Evolutionary conservation across 30 jellyfish, hydroid and myxozoan genomes (phyloP), one percentile per base, ranked within the genome.

Genomic region (Hydractinia echinata): DNA sequence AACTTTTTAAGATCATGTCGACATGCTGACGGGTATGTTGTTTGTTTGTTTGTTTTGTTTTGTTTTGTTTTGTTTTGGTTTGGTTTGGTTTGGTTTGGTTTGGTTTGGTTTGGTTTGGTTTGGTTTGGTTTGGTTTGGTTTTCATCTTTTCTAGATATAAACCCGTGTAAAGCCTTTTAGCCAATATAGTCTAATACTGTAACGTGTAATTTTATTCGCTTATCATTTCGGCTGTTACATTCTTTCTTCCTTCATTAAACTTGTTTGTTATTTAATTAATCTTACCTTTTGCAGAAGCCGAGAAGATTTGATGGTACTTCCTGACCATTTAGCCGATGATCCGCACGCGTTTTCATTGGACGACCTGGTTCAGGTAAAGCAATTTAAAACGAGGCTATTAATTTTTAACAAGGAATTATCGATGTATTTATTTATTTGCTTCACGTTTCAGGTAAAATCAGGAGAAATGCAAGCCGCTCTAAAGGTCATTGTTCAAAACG

Each of bases 281-380:
- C 16, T 80, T 49, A 52, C 55, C 8, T 19, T 4, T 72, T 90
- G 49, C 49, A 90, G 97, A 53, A 53, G 78, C 8, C 61, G 61
- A 19, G 61, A 61, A 13, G 91, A 92, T 66, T 49, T 92, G 76
- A 77, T 53, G 53, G 76, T 76, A 55, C 86, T 92, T 39, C 98
- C 96, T n/a, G 20, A 74, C 10, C 98, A 92, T 58, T 10, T 92
- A 5, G 39, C 87, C 16, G 94, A 86, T 61, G 96, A 86, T 72
- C 54, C 85, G 18, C 86, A 87, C 53, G 7, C 79, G 58, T 92
- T 82, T 79, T 86, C 98, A 5, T 56, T 92, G 15, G 94, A 84
- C 20, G 98, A 92, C 70, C 86, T 92, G 10, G 53, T 83, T 18
- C 94, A 92, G 87, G 98, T 92, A 77, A 53, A 76, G 19, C 15